A percentile compares a stretch with the other conserved stretches of the same genome.
Conservation (phyloP, 2,797 vertebrate species). For the Premnoplex brunnescens region DNA sequence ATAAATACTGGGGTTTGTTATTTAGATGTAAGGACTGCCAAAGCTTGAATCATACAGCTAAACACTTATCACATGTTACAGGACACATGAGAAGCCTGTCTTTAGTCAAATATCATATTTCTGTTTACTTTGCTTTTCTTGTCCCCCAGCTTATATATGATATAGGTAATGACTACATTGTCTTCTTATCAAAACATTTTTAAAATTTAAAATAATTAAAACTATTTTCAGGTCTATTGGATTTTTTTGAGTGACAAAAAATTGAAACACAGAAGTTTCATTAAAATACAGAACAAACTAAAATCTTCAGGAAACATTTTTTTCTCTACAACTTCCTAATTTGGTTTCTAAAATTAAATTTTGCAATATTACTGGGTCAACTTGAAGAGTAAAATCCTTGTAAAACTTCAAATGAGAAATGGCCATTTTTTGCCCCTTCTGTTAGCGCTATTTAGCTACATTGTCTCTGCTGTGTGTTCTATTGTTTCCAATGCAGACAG, state of each 20-base stretch:
- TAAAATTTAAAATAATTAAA: not conserved
- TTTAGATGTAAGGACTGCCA: not conserved
- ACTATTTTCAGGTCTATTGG: not conserved
- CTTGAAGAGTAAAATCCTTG: not conserved
- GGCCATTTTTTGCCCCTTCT: not conserved
- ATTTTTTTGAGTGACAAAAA: not conserved
- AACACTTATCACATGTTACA: not conserved
- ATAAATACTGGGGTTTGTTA: not conserved
- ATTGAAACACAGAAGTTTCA: not conserved
- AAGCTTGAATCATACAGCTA: not conserved
- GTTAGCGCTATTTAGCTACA: not conserved
- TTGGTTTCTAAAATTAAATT: not conserved
- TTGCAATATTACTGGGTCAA: not conserved
- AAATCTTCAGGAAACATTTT: not conserved
- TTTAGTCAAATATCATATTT: not conserved
- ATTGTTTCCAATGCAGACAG: not conserved
- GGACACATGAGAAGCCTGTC: not conserved
- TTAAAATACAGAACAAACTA: not conserved
- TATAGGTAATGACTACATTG: not conserved
- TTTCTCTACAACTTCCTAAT: not conserved
- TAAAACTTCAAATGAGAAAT: not conserved
- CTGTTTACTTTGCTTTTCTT: not conserved
- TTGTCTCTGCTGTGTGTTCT: not conserved
- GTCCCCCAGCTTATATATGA: rapidly evolving
- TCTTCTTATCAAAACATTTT: not conserved